Conservation (phyloP, 1,140 invertebrate species). For the Drosophila setifemur region DNA sequence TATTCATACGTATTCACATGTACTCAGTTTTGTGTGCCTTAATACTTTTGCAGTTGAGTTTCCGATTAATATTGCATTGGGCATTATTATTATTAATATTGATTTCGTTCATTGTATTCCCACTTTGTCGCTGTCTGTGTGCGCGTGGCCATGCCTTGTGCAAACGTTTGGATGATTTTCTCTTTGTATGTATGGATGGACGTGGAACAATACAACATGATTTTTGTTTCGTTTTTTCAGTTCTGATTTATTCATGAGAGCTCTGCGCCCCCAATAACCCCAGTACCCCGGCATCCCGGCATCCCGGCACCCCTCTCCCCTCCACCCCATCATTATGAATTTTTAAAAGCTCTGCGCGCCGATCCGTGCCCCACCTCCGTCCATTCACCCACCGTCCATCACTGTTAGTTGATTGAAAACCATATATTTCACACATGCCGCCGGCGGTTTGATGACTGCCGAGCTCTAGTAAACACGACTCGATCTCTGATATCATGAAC, state of each 20-base stretch:
- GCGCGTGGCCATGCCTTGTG: slow-evolving; percentile 55
- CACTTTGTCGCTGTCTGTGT: slow-evolving; percentile 47
- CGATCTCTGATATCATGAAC: slow-evolving; percentile 13
- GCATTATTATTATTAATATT: slow-evolving; percentile 72
- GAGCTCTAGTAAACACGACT: slow-evolving; percentile 23
- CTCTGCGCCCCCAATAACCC: slow-evolving; percentile 18
- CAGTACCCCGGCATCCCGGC: too few relatives aligned
- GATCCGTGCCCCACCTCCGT: not conserved
- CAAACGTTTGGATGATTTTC: slow-evolving; percentile 74
- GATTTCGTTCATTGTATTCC: slow-evolving; percentile 71
- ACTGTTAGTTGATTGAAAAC: slow-evolving; percentile 56
- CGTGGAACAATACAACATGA: slow-evolving; percentile 38
- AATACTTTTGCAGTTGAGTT: slow-evolving; percentile 68
- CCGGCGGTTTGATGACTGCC: not conserved
- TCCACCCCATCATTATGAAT: slow-evolving; percentile 37
- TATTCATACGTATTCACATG: slow-evolving; percentile 52
- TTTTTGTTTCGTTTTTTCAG: slow-evolving; percentile 20
- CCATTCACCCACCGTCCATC: not conserved
- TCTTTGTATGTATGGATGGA: slow-evolving; percentile 57
- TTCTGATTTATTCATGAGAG: slow-evolving; percentile 72
- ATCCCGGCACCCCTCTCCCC: not conserved
- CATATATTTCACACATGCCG: slow-evolving; percentile 19
- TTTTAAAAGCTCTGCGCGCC: slow-evolving; percentile 49
- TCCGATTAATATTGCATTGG: slow-evolving; percentile 76
- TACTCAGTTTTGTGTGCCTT: slow-evolving; percentile 49